A percentile compares a stretch with the other conserved stretches of the same genome.
phyloP scores from a whole-genome alignment of 2,113 vertebrate genomes.

The Ptilorrhoa leucosticta region DNA sequence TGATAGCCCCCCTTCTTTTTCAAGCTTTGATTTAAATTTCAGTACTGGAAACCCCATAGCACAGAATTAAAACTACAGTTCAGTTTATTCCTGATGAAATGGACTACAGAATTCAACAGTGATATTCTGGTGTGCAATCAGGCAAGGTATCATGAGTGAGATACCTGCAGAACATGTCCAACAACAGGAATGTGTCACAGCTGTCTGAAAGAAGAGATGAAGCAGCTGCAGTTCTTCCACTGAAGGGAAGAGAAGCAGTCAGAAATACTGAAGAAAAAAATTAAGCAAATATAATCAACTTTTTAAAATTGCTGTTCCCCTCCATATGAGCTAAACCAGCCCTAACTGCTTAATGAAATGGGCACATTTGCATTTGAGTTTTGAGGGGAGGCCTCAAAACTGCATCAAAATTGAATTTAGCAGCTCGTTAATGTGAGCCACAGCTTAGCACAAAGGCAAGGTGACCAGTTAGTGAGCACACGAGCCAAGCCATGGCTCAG shows the following conservation, averaged over 20 bases:
- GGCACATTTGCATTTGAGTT: not conserved
- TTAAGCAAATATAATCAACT: not conserved
- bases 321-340: not conserved
- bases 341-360: not conserved
- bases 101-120: not conserved
- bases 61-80: not conserved
- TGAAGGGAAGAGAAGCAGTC: not conserved
- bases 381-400: not conserved
- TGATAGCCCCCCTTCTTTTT: not conserved
- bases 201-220: not conserved
- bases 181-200: not conserved
- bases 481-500: not conserved
- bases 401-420: not conserved
- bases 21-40: not conserved
- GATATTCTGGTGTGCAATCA: not conserved
- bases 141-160: not conserved
- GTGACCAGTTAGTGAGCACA: not conserved
- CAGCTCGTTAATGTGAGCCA: not conserved
- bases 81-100: not conserved
- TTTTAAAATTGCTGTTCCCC: not conserved
- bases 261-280: not conserved
- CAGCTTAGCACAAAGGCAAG: not conserved
- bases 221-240: not conserved
- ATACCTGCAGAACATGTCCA: not conserved
- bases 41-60: not conserved